Percentiles rank a stretch among this genome's conserved stretches.
These are phyloP conservation scores for Scopus umbretta DNA, from an alignment of 2,113 vertebrate species.

Conservation along the genomic window DNA sequence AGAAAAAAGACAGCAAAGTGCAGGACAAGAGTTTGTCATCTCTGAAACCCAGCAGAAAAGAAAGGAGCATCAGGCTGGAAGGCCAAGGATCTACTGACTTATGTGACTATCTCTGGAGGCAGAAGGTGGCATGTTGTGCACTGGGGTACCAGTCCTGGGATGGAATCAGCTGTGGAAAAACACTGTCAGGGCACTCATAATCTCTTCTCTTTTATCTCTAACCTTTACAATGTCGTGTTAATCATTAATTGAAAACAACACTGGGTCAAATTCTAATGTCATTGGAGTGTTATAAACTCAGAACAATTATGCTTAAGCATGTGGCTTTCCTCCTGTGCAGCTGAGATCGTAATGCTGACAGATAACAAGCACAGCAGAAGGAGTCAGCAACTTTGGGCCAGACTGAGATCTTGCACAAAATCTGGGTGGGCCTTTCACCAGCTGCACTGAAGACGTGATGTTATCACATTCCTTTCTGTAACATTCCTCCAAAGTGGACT, in stretches of 20 bases:
- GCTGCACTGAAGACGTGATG: neutral
- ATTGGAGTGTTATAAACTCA: neutral
- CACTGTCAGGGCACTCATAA: neutral
- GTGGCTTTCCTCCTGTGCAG: neutral
- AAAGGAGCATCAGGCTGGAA: neutral
- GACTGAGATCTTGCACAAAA: neutral
- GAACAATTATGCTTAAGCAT: neutral
- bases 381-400: neutral
- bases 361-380: neutral
- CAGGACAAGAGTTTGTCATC: neutral
- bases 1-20: neutral
- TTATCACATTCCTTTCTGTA: neutral
- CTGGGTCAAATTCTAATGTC: neutral
- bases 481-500: neutral
- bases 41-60: neutral
- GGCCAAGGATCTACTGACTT: neutral
- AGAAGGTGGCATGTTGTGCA: neutral
- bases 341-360: neutral
- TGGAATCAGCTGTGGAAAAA: neutral
- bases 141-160: neutral
- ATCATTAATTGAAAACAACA: neutral
- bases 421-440: neutral
- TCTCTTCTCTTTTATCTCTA: neutral
- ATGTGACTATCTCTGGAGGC: neutral
- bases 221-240: conserved; percentile 5